phyloP scores from a whole-genome alignment of 2,113 vertebrate species.

The Malurus melanocephalus region DNA sequence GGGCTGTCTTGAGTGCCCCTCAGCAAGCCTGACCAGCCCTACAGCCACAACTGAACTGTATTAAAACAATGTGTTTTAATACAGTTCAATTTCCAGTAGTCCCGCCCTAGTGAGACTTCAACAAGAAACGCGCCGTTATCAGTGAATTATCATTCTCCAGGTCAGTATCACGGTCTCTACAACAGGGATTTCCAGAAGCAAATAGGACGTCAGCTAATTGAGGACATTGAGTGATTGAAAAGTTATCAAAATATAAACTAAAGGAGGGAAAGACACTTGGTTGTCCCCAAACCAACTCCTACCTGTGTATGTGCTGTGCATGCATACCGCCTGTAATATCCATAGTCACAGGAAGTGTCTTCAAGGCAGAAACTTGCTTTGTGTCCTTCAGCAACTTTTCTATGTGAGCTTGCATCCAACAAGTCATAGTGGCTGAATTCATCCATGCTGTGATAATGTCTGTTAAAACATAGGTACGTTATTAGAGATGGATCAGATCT shows the following conservation, averaged over 20 bases:
- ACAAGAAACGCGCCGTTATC: background rate
- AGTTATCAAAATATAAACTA: background rate
- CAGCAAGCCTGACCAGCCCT: background rate
- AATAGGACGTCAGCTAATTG: background rate
- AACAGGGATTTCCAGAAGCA: background rate
- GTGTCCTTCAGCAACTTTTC: constrained; percentile 92
- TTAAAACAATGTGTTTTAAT: background rate
- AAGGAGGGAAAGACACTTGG: background rate
- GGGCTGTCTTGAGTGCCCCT: background rate
- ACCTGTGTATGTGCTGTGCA: constrained; percentile 97
- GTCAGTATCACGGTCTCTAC: background rate
- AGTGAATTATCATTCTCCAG: background rate
- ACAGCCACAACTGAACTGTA: background rate
- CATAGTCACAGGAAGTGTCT: constrained; percentile 94
- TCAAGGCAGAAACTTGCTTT: constrained; percentile 97
- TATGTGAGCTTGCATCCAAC: constrained; percentile 78
- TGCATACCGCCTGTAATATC: constrained; percentile 89
- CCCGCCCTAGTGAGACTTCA: background rate
- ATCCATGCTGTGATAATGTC: constrained; percentile 98
- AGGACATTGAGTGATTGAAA: background rate
- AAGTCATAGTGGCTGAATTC: constrained; percentile 96
- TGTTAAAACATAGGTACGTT: constrained; percentile 49
- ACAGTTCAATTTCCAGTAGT: background rate
- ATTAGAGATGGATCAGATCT: background rate
- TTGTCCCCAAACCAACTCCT: background rate